These are phyloP conservation scores for Gymnocephalus cernua DNA, from an alignment of 2,113 vertebrate genomes.

Conservation along the genomic window DNA sequence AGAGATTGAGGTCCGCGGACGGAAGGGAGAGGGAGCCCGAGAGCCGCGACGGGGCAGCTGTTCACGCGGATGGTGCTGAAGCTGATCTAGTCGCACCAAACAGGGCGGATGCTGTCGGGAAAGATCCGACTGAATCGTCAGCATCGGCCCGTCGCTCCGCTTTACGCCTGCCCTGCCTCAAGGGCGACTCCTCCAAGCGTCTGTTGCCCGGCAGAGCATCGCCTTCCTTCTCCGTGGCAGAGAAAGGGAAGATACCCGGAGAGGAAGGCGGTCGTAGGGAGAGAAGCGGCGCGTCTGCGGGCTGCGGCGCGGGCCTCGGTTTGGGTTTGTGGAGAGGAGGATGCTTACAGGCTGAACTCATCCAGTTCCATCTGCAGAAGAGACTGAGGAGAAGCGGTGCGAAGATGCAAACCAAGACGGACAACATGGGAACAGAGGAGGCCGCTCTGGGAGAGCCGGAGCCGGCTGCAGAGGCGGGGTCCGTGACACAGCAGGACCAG, in stretches of 20 bases:
- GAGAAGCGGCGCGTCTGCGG: constrained; percentile 66
- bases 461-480: constrained; percentile 76
- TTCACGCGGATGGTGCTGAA: constrained; percentile 87
- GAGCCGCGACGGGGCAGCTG: constrained; percentile 82
- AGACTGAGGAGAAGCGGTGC: constrained; percentile 77
- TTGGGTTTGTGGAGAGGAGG: constrained; percentile 86
- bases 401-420: constrained; percentile 67
- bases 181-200: constrained; percentile 55
- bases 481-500: constrained; percentile 85
- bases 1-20: constrained; percentile 4
- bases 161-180: constrained; percentile 39
- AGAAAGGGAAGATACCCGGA: constrained; percentile 21
- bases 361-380: constrained; percentile 87
- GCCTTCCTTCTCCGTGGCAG: constrained; percentile 19
- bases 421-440: constrained; percentile 23
- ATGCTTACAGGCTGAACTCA: constrained; percentile 89
- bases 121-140: constrained; percentile 54
- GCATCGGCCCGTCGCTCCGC: constrained; percentile 32
- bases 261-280: constrained; percentile 56
- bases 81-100: constrained; percentile 76
- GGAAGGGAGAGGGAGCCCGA: constrained; percentile 70
- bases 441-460: constrained; percentile 55
- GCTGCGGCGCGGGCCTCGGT: constrained; percentile 79
- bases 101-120: constrained; percentile 75
- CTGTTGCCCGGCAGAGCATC: constrained; percentile 43